phyloP scores from a whole-genome alignment of 2,797 vertebrate genomes.

The Cygnus olor region DNA sequence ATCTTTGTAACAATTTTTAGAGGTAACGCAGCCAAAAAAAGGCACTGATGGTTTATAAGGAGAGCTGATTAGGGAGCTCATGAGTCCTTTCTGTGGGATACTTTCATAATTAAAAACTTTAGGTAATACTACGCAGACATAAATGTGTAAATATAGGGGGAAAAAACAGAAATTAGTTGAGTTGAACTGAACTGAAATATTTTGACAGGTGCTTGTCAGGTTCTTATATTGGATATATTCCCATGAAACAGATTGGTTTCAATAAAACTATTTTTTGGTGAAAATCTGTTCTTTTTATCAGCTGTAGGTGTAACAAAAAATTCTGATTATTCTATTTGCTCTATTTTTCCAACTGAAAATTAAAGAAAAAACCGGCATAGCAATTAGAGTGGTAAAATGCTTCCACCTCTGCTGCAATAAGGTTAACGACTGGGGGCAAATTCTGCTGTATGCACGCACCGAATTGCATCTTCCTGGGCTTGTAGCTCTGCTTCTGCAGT shows the following conservation, averaged over 20 bases:
- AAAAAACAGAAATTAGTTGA: constrained; percentile 16
- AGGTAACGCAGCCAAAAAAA: background rate
- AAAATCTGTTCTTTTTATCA: constrained; percentile 32
- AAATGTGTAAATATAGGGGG: constrained; percentile 12
- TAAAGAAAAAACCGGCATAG: background rate
- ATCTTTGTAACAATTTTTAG: background rate
- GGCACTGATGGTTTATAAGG: background rate
- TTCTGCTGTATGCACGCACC: background rate
- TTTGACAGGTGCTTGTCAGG: constrained; percentile 64
- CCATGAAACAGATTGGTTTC: constrained; percentile 26
- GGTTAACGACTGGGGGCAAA: background rate
- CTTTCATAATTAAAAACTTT: background rate
- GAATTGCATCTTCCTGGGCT: background rate
- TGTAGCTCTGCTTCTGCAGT: background rate
- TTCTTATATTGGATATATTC: constrained; percentile 31
- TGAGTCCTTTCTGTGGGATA: background rate
- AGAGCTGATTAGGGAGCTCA: background rate
- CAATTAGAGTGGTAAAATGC: background rate
- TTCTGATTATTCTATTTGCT: background rate
- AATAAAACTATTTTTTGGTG: constrained; percentile 32
- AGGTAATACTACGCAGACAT: background rate
- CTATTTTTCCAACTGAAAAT: background rate
- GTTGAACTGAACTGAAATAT: constrained; percentile 59
- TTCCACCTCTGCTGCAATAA: background rate
- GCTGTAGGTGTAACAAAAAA: constrained; percentile 29